Evolutionary conservation across 2,797 vertebrate genomes (phyloP), one percentile per base, ranked within the genome.

Genomic region (Otolemur crassicaudatus): DNA sequence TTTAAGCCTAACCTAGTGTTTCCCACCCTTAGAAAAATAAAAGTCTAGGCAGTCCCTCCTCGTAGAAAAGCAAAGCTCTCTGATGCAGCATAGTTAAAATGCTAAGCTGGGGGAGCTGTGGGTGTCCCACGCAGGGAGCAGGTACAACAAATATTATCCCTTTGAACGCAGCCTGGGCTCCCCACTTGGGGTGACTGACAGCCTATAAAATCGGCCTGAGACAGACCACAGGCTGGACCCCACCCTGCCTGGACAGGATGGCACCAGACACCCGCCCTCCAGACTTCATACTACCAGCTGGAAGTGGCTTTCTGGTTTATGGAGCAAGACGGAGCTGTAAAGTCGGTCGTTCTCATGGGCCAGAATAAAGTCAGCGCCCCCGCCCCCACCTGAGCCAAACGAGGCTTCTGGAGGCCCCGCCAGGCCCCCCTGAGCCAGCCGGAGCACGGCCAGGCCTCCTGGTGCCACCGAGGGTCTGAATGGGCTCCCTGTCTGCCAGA

Each of bases 401-500:
- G 34, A 88, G 82, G 34, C 69, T 93, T 92, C 96, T 67, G n/a
- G 90, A 79, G 49, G 13, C 75, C 67, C 34, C 10, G 2, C 7
- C 49, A 19, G 29, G 43, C 34, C 1, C 90, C 70, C 56, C 43
- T 3, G 29, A 76, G 90, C 63, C 92, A 92, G 85, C 65, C 16
- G 0, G 90, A 94, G 87, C 82, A n/a, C 12, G 31, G 92, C 92
- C 92, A 76, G 94, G 76, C 87, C 79, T 72, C 86, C 73, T 0
- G 5, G 81, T 93, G 94, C 93, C 96, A 88, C 92, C 85, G 20
- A 69, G 82, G 92, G 75, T 53, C 92, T 98, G 96, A 97, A 97
- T 94, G 91, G 95, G 31, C 56, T 90, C 96, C 91, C 94, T 97
- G 97, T 97, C 91, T 96, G 97, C 96, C 97, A 97, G 96, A 97